These are phyloP conservation scores for Pocillopora meandrina DNA, from an alignment of 92 coral and sea anemone species.

Conservation along the genomic window DNA sequence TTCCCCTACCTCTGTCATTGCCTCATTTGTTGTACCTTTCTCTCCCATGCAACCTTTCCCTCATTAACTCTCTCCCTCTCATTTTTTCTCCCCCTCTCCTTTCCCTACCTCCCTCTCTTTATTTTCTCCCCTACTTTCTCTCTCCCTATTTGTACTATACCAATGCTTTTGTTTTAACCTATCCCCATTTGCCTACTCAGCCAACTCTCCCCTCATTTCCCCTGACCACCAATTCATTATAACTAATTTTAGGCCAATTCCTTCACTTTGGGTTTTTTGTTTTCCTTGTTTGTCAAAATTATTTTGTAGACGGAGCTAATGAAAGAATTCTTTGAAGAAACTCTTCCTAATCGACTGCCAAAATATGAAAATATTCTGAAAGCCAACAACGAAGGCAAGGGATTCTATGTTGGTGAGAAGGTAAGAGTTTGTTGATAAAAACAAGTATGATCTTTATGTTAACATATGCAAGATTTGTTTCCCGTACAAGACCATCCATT, in stretches of 20 bases:
- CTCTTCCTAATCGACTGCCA: not conserved
- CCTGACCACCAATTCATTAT: too few relatives aligned
- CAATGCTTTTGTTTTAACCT: too few relatives aligned
- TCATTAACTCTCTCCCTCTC: not conserved
- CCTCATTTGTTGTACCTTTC: not conserved
- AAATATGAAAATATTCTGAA: not conserved
- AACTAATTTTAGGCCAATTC: too few relatives aligned
- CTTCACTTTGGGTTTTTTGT: not conserved
- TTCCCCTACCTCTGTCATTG: not conserved
- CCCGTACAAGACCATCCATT: not conserved
- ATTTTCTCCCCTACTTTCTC: not conserved
- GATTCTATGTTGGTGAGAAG: constrained; percentile 1
- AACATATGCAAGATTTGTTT: not conserved
- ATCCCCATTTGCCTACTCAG: too few relatives aligned
- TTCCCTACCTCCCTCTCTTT: not conserved
- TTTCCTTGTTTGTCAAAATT: not conserved
- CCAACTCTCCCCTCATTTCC: too few relatives aligned
- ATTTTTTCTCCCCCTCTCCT: not conserved
- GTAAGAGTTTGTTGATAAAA: not conserved
- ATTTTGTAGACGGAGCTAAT: not conserved
- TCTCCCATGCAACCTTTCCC: not conserved
- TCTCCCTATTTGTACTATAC: not conserved
- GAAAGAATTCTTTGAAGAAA: not conserved
- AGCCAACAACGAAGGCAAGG: constrained; percentile 1
- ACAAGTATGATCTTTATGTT: not conserved